Evolutionary conservation across 2,113 vertebrate species (phyloP).

Genomic region (Piprites chloris): DNA sequence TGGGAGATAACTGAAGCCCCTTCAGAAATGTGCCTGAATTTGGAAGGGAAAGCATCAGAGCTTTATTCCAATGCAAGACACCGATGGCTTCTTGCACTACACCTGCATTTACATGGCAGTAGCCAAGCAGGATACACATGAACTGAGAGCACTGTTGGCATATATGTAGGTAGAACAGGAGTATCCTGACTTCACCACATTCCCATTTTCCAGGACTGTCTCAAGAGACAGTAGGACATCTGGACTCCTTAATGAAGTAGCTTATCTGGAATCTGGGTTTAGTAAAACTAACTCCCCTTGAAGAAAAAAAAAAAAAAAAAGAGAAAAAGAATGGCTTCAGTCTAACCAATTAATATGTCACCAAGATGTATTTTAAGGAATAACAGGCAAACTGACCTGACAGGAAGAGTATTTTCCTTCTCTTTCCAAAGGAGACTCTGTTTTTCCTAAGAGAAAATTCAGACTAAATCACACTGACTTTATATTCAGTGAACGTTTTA

Average conservation of each 20-base stretch:
- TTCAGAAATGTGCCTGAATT: neutral
- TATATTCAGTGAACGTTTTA: neutral
- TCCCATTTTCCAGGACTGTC: neutral
- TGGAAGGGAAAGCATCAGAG: neutral
- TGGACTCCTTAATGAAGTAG: conserved; percentile 8
- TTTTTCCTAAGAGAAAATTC: conserved; percentile 33
- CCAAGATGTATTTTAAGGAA: conserved; percentile 44
- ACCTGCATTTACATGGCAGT: neutral
- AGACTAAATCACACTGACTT: neutral
- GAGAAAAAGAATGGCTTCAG: neutral
- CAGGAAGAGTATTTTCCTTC: conserved; percentile 6
- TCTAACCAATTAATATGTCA: conserved; percentile 18
- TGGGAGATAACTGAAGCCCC: neutral
- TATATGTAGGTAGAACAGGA: neutral
- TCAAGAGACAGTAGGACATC: neutral
- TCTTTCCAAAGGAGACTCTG: conserved; percentile 2
- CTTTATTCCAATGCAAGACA: neutral
- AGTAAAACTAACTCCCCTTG: neutral
- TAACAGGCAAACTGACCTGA: conserved; percentile 23
- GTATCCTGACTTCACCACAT: neutral
- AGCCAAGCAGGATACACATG: neutral
- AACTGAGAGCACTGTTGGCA: neutral
- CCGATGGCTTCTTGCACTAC: neutral
- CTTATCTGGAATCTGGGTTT: conserved; percentile 8
- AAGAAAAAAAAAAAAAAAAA: too few species aligned